phyloP scores from a whole-genome alignment of 2,888 invertebrate species.

The Antheraea assamensis region DNA sequence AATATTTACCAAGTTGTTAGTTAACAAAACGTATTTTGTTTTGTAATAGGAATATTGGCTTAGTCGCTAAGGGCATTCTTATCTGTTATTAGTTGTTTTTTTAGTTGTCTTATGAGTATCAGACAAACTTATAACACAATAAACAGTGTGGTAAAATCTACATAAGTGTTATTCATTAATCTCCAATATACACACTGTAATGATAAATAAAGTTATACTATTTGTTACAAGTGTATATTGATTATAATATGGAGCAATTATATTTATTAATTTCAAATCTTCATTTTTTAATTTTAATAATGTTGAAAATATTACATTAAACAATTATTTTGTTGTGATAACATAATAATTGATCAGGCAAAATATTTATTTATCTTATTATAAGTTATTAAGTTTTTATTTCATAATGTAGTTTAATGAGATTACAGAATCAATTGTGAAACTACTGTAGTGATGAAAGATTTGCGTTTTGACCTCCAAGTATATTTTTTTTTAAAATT shows the following conservation, averaged over 20 bases:
- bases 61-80: neutral
- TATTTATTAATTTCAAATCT: neutral
- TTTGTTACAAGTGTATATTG: neutral
- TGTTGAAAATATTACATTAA: neutral
- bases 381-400: too few relatives aligned
- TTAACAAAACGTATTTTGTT: neutral
- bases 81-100: neutral
- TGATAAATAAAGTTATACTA: neutral
- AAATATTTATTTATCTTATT: too few relatives aligned
- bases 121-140: neutral
- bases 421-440: too few relatives aligned
- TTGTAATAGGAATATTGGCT: neutral
- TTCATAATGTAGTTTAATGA: too few relatives aligned
- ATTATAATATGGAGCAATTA: neutral
- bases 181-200: neutral
- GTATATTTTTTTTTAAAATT: too few relatives aligned
- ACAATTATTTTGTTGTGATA: neutral
- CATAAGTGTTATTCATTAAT: neutral
- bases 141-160: neutral
- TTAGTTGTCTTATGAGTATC: neutral
- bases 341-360: too few relatives aligned
- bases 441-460: too few relatives aligned
- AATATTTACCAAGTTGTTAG: neutral
- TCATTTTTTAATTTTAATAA: neutral
- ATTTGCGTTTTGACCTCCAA: too few relatives aligned